Base-by-base conservation (phyloP, 2,113 vertebrate species). In the Pithys albifrons region DNA sequence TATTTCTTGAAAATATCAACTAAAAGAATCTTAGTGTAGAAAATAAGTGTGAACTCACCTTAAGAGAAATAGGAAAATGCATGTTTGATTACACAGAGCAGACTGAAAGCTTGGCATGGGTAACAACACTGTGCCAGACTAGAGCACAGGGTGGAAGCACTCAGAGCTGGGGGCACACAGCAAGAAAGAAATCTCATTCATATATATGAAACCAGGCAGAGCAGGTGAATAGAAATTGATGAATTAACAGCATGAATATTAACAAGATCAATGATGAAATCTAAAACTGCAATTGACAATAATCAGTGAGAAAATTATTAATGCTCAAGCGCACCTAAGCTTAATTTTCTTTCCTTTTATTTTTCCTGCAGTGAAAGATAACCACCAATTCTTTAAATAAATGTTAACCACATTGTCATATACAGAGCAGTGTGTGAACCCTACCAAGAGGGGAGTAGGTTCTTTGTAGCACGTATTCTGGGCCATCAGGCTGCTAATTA, bases 221-320 rank as follows among this genome's bases (percentile, higher is more conserved):
- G 18, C 43, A 86, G 59, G 57, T 81, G 48, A 92, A 78, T 15
- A 89, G 65, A 87, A 89, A 91, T 6, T 48, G 46, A 67, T 51
- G 91, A 86, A 92, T 95, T 91, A 94, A 76, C 41, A 75, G 14
- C 12, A 58, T 19, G 23, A 92, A 70, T 91, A 90, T 70, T 64
- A 95, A 89, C 35, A 86, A 51, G 52, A 64, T n/a, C 46, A 83
- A 4, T 5, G 9, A 75, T 16, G 4, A 96, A 95, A 93, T 93
- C 90, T 96, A 93, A 92, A 94, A 87, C 17, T 49, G 86, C 33
- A 96, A 80, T 41, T 80, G 76, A 95, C 27, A 92, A 83, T 85
- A 97, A 95, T 49, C 55, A n/a, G 85, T 65, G 70, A 81, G 80
- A 28, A 95, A 71, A 93, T 62, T 65, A 95, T 39, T 79, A 91